Base-by-base conservation (phyloP, 2,888 invertebrate species). In the Siphlonurus alternatus region DNA sequence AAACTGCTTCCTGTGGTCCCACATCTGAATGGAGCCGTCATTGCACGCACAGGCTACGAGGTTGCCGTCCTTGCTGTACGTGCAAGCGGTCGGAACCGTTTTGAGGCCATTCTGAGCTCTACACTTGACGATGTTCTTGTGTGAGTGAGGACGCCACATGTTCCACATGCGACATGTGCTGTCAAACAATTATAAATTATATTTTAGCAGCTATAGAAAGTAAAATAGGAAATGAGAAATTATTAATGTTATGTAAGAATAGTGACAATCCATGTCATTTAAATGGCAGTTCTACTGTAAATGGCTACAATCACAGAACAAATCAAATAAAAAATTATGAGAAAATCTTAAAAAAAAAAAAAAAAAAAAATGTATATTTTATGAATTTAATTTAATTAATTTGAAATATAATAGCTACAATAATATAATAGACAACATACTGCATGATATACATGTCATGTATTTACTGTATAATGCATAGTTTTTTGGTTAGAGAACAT, bases 11-110 rank as follows among this genome's bases (percentile, higher is more conserved):
- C 95, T 82, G 62, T 93, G 88, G 73, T 99, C 98, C 98, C 99
- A 99, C 78, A 97, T 86, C 75, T 98, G 98, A 63, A 97, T 83
- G 0, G 93, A 93, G 0, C 99, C 99, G 76, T 99, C 99, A 59
- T 83, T 83, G 73, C 98, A 97, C 0, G 89, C 98, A 65, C 92
- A 91, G 0, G 91, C 91, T 2, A 98, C 88, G 0, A 91, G 83
- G 64, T 87, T 86, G 0, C 94, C 94, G 72, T 95, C 93, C 61
- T 88, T 79, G 61, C 87, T 92, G 73, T 87, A 96, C 0, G 83
- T 79, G 73, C 93, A 93, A 0, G 92, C 80, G 0, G 89, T 89
- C 0, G 96, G 94, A 66, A 87, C 83, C 0, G 91, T 89, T 73
- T 89, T 89, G 0, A 94, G 78, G 0, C 97, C 97, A 65, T 89